Evolutionary conservation across 2,797 vertebrate genomes (phyloP), one percentile per base, ranked within the genome.

Genomic region (Decapterus maruadsi): DNA sequence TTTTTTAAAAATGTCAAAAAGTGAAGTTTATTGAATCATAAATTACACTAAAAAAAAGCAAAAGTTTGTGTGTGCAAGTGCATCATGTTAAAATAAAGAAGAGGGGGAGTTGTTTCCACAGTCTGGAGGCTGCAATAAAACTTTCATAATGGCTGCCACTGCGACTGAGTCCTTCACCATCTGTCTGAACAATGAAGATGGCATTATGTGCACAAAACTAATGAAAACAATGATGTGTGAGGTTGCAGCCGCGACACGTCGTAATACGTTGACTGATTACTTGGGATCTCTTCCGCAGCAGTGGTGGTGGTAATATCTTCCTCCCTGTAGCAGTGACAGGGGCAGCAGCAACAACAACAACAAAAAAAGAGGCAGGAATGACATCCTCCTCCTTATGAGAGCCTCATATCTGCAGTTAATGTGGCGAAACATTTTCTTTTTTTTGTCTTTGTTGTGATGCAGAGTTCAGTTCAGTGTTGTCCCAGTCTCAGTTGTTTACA

Each of bases 191-290:
- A 54, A 72, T 55, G 66, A 81, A 58, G 57, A 77, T 29, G 62
- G 67, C 29, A 29, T 77, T 68, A 67, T 34, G 74, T 51, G 66
- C 67, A 72, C 71, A 64, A 81, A 90, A 84, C 79, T 77, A 81
- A 87, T 84, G 84, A 87, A 90, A 89, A 88, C 68, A 85, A 89
- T 84, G 77, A 82, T 83, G 80, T 80, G 80, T 82, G 83, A 77
- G 83, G 71, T 42, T 68, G 69, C 76, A n/a, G 69, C 76, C 19
- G 17, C 60, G 83, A 81, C 87, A 79, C 71, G 2, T 81, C 22
- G 10, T 81, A 82, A 90, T 83, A 56, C 51, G 64, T 66, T 86
- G 87, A 87, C 78, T 83, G 84, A 90, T 87, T 77, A 89, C 81
- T 59, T 8, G 20, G 78, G 67, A 77, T 86, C 71, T 84, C 84